These are phyloP conservation scores for Nephila pilipes DNA, from an alignment of 1,140 invertebrate genomes.

Conservation along the genomic window DNA sequence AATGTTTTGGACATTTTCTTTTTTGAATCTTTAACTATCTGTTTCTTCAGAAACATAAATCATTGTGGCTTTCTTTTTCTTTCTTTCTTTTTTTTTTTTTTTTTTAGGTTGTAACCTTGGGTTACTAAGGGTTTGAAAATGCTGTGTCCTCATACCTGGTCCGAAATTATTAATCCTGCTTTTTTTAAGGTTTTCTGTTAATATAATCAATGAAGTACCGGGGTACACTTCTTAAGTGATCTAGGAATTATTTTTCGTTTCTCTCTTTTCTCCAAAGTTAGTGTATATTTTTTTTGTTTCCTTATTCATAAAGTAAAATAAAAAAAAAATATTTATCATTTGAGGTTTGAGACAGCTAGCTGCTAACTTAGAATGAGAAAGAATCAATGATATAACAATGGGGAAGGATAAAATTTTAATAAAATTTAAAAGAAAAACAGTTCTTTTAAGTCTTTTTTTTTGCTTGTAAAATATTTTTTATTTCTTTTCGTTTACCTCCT, in stretches of 20 bases:
- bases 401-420: neutral
- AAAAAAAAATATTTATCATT: neutral
- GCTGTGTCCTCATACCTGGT: too few relatives aligned
- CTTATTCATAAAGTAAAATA: neutral
- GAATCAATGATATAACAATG: slow-evolving; percentile 24
- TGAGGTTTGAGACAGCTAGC: slow-evolving; percentile 43
- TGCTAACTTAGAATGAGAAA: slow-evolving; percentile 25
- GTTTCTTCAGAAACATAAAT: neutral
- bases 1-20: too few relatives aligned
- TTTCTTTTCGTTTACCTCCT: neutral
- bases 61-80: neutral
- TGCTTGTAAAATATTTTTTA: neutral
- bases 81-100: too few relatives aligned
- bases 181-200: too few relatives aligned
- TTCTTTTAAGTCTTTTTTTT: neutral
- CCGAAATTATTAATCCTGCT: too few relatives aligned
- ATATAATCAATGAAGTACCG: too few relatives aligned
- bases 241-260: neutral
- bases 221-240: too few relatives aligned
- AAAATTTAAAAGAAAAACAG: neutral
- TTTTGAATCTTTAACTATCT: neutral
- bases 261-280: neutral
- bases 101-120: too few relatives aligned
- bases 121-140: too few relatives aligned
- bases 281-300: neutral